phyloP scores from a whole-genome alignment of 2,797 vertebrate species.

The Lutjanus campechanus region DNA sequence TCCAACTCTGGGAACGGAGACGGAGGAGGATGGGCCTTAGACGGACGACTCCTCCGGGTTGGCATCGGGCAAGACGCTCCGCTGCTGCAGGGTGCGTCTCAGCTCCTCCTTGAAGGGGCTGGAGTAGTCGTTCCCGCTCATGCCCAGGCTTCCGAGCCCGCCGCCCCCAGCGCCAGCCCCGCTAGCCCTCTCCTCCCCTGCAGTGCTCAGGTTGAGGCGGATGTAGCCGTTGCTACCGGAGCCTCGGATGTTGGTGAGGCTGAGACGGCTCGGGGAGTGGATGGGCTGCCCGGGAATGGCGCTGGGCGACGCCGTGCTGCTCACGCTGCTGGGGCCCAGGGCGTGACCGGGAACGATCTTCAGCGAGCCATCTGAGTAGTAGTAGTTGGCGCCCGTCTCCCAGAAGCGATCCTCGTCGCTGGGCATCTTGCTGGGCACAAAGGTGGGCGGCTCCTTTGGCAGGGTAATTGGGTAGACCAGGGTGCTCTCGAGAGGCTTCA shows the following conservation, averaged over 20 bases:
- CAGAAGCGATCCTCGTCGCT: slow-evolving; percentile 95
- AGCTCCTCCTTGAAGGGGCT: slow-evolving; percentile 95
- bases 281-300: slow-evolving; percentile 92
- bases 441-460: slow-evolving; percentile 93
- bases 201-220: slow-evolving; percentile 91
- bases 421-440: slow-evolving; percentile 91
- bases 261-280: slow-evolving; percentile 94
- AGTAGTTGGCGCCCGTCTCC: slow-evolving; percentile 95
- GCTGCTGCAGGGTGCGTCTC: slow-evolving; percentile 94
- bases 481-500: slow-evolving; percentile 93
- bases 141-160: slow-evolving; percentile 79
- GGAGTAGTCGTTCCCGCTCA: slow-evolving; percentile 88
- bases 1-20: slow-evolving; percentile 60
- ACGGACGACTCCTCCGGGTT: slow-evolving; percentile 98
- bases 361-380: slow-evolving; percentile 95
- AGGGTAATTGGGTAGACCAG: slow-evolving; percentile 95
- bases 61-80: slow-evolving; percentile 94
- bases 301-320: slow-evolving; percentile 90
- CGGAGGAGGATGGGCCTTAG: slow-evolving; percentile 78
- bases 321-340: slow-evolving; percentile 86
- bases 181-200: slow-evolving; percentile 89
- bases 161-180: slow-evolving; percentile 84
- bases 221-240: slow-evolving; percentile 96
- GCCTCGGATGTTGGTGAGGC: slow-evolving; percentile 92
- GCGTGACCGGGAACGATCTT: slow-evolving; percentile 98